Evolutionary conservation across 2,888 invertebrate genomes (phyloP).

Genomic region (Megamerina dolium): DNA sequence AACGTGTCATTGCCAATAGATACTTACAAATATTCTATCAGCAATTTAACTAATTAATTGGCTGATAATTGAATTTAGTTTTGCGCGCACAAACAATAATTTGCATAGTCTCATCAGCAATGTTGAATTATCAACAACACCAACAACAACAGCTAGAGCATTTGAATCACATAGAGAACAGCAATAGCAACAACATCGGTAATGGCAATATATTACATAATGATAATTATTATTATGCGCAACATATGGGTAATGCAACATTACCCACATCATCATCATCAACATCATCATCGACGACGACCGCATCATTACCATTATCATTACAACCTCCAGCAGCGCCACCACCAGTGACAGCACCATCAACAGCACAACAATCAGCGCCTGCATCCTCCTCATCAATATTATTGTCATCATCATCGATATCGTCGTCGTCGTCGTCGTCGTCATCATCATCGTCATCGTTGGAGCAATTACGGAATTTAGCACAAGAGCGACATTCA

Average conservation of each 20-base stretch:
- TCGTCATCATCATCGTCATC: conserved; percentile 14
- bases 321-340: conserved; percentile 1
- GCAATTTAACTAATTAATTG: conserved; percentile 30
- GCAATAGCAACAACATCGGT: conserved; percentile 9
- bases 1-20: conserved; percentile 24
- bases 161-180: not conserved
- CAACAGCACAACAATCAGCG: conserved; percentile 6
- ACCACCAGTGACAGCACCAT: conserved; percentile 6
- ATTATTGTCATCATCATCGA: conserved; percentile 4
- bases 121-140: conserved; percentile 35
- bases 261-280: too few relatives aligned
- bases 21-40: conserved; percentile 18
- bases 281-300: not conserved
- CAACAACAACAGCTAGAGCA: conserved; percentile 7
- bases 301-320: conserved; percentile 4
- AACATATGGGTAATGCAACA: not conserved
- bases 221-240: conserved; percentile 13
- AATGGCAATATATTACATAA: too few relatives aligned
- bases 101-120: conserved; percentile 14
- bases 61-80: conserved; percentile 26
- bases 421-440: conserved; percentile 2
- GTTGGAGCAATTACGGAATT: conserved; percentile 23
- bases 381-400: not conserved
- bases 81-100: not conserved
- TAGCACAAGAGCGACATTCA: conserved; percentile 14